Conservation (phyloP, 2,113 vertebrate genomes). For the Melanerpes formicivorus region DNA sequence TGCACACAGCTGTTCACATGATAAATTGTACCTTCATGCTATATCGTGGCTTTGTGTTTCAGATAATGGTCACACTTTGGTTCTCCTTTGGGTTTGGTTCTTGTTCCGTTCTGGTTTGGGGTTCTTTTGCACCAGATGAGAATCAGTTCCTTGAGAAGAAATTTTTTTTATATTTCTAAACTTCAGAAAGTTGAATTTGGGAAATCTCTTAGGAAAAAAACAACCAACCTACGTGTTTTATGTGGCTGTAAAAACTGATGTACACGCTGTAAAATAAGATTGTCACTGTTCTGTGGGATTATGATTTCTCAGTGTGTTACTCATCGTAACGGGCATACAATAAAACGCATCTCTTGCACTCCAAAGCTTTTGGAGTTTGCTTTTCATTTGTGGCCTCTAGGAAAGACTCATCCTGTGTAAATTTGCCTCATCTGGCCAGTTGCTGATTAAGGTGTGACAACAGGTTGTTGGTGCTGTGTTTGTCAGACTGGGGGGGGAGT, state of each 20-base stretch:
- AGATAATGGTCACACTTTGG: constrained; percentile 77
- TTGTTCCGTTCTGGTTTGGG: no score
- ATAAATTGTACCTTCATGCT: constrained; percentile 79
- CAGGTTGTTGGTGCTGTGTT: background rate
- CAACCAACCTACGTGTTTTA: constrained; percentile 70
- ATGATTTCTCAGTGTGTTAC: constrained; percentile 86
- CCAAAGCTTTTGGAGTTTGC: constrained; percentile 68
- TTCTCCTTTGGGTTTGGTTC: background rate
- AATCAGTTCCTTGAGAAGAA: constrained; percentile 83
- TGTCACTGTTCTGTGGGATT: constrained; percentile 84
- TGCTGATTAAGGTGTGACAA: background rate
- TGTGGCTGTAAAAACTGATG: constrained; percentile 86
- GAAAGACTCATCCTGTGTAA: background rate
- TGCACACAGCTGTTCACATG: constrained; percentile 80
- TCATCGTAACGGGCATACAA: constrained; percentile 84
- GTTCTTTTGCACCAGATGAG: constrained; percentile 83
- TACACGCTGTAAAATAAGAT: constrained; percentile 88
- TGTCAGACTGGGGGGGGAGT: background rate
- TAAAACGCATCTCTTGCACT: constrained; percentile 87
- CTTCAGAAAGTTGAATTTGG: constrained; percentile 79
- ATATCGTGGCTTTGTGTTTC: constrained; percentile 83
- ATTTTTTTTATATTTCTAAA: constrained; percentile 82
- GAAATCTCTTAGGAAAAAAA: constrained; percentile 75
- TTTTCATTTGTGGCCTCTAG: constrained; percentile 27
- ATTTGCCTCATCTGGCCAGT: background rate